Base-by-base conservation (phyloP, 1,140 invertebrate genomes). In the Zaprionus tsacasi region DNA sequence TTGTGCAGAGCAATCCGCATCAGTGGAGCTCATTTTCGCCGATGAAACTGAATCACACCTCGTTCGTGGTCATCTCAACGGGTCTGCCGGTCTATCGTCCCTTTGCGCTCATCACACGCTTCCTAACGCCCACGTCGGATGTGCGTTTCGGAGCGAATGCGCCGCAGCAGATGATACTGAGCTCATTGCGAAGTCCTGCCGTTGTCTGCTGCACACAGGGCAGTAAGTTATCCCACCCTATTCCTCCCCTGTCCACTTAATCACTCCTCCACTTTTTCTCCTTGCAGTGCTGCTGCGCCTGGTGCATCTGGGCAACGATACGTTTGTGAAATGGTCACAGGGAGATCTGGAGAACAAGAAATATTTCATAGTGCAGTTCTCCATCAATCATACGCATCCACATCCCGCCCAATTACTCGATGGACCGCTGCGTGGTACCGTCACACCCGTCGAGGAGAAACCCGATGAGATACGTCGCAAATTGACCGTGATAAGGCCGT, bases 321-420 rank as follows among this genome's bases (percentile, higher is more conserved):
- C 88, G 7, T 92, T 85, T 73, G 88, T 92, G 1, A 87, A 88
- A 27, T 92, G 91, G 91, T 90, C 91, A 0, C 82, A 92, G 71
- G 85, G 82, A 1, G 76, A 83, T 52, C 25, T 92, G 60, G 74
- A 81, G 7, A 80, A 79, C 45, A 92, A 91, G n/a, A 92, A 92
- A 63, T 92, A 91, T 66, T 92, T 92, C 11, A 91, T 92, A 7
- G 40, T 92, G 25, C 91, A 92, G 74, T 92, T 92, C 61, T 92
- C 91, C 67, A 73, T 87, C 17, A 92, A 92, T 58, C 78, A 85
- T 57, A 92, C 91, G 2, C 72, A 81, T 36, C 91, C 91, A 3
- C 85, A 92, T 90, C 91, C 91, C 6, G 38, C 78, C 10, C 82
- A 85, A 56, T 43, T 91, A 35, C 60, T 92, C 27, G 58, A 72